phyloP scores from a whole-genome alignment of 2,113 vertebrate species.

The Xiphophorus maculatus region DNA sequence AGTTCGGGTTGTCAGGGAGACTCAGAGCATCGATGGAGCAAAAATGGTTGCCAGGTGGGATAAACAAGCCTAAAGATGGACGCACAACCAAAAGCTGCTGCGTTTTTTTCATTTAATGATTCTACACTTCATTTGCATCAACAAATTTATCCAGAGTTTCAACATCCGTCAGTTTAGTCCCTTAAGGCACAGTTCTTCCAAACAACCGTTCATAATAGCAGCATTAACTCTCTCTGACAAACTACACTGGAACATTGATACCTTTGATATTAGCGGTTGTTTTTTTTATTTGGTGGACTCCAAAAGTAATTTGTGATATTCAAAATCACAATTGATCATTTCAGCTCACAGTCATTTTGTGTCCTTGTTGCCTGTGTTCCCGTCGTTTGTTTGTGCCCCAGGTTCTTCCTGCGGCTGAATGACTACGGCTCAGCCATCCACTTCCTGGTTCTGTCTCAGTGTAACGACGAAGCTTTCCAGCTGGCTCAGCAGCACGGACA shows the following conservation, averaged over 20 bases:
- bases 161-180: no score
- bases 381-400: slow-evolving; percentile 44
- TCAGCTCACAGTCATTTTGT: no score
- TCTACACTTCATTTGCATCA: no score
- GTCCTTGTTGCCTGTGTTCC: no score
- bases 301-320: neutral
- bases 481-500: slow-evolving; percentile 95
- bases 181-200: no score
- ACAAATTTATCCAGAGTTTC: no score
- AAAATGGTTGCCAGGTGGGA: slow-evolving; percentile 97
- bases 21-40: slow-evolving; percentile 94
- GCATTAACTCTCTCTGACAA: neutral
- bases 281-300: neutral
- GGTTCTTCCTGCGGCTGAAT: slow-evolving; percentile 91
- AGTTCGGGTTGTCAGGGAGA: slow-evolving; percentile 90
- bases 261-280: neutral
- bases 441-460: slow-evolving; percentile 95
- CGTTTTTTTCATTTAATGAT: no score
- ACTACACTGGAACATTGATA: neutral
- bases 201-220: neutral
- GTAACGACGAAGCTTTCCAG: slow-evolving; percentile 96
- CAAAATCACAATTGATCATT: neutral
- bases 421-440: slow-evolving; percentile 98
- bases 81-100: neutral
- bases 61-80: neutral